Evolutionary conservation across 2,797 vertebrate genomes (phyloP).

Genomic region (Percopsis omiscomaycus): DNA sequence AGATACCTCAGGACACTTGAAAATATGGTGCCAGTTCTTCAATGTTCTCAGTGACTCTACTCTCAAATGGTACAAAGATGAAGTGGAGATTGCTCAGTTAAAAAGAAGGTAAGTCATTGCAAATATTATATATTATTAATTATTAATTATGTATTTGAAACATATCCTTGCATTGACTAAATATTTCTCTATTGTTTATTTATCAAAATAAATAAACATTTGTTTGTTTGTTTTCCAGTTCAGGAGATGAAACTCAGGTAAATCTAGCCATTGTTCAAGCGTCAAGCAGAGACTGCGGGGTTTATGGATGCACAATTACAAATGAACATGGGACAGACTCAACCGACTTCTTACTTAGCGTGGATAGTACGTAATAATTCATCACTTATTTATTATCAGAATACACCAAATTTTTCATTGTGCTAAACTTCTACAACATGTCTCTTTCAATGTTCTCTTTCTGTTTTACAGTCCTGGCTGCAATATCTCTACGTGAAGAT

Average conservation of each 20-base stretch:
- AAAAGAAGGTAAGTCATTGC: slow-evolving; percentile 78
- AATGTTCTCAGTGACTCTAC: slow-evolving; percentile 90
- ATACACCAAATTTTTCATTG: background rate
- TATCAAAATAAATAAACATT: background rate
- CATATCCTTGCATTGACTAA: too few relatives aligned
- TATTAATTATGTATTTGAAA: too few relatives aligned
- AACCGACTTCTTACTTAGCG: slow-evolving; percentile 87
- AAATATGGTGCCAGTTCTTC: slow-evolving; percentile 98
- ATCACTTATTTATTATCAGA: background rate
- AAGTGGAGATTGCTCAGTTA: slow-evolving; percentile 80
- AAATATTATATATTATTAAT: too few relatives aligned
- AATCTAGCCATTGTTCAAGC: slow-evolving; percentile 88
- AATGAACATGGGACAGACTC: slow-evolving; percentile 86
- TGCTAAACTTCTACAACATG: background rate
- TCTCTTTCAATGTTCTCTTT: slow-evolving; percentile 12
- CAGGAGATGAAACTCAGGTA: slow-evolving; percentile 87
- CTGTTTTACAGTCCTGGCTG: slow-evolving; percentile 79
- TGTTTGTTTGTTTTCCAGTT: slow-evolving; percentile 62
- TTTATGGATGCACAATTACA: slow-evolving; percentile 86
- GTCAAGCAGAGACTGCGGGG: slow-evolving; percentile 82
- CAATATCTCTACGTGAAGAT: slow-evolving; percentile 84
- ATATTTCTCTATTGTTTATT: background rate
- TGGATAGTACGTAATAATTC: slow-evolving; percentile 77
- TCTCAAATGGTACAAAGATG: slow-evolving; percentile 88
- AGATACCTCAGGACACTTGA: slow-evolving; percentile 89